Evolutionary conservation across 2,113 vertebrate species (phyloP), one percentile per base, ranked within the genome.

Genomic region (Pholis gunnellus): DNA sequence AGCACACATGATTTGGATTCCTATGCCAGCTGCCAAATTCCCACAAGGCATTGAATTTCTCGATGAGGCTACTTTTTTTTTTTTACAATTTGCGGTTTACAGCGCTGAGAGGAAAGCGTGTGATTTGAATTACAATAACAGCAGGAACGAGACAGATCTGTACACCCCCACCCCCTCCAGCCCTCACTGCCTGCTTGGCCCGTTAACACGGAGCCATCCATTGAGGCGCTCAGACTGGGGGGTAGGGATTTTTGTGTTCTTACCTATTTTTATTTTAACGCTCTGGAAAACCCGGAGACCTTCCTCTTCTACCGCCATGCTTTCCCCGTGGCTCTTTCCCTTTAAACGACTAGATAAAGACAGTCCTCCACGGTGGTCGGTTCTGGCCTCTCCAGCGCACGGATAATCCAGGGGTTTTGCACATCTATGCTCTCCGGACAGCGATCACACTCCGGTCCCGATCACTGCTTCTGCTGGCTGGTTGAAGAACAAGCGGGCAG

Each of bases 251-350:
- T 60, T 25, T 77, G 68, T 81, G 64, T 52, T 70, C 91, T 96
- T 94, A 99, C 97, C 97, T 90, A 99, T 98, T 95, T 99, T 99
- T 92, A 99, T 98, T 96, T 95, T 97, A 91, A 99, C 97, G 95
- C 97, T 99, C 94, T 99, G 97, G 85, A 99, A 98, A 77, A 99
- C 96, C 81, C 97, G 96, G 7, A 99, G 96, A 85, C 97, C 97
- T 95, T 98, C 97, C 92, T 98, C 97, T 90, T 98, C 97, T 87
- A 97, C 97, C 95, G 97, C 97, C 97, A 99, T 99, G 87, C 94
- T 96, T 67, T 75, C 85, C 69, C 88, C 78, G 90, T 56, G 88
- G 91, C 85, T 88, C 84, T 75, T 80, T 80, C 88, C 87, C 78
- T 90, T 84, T 80, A 52, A 72, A 48, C 72, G 86, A 70, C 69